A percentile compares a stretch with the other conserved stretches of the same genome.
These are phyloP conservation scores for Psilanteris sp. DNA, from an alignment of 1,140 invertebrate genomes.

Conservation along the genomic window DNA sequence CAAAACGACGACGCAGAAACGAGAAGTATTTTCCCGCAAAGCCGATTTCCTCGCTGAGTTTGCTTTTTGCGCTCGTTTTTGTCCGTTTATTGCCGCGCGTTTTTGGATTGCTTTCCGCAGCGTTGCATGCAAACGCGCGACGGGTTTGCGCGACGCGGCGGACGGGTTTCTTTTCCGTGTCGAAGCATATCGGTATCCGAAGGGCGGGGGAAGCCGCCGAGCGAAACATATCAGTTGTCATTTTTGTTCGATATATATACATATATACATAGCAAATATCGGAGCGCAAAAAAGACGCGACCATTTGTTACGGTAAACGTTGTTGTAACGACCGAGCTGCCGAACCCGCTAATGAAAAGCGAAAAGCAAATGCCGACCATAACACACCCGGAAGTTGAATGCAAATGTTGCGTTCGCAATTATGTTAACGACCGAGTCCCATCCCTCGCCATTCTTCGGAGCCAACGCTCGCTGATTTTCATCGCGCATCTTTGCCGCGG, in stretches of 20 bases:
- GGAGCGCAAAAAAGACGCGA: no score
- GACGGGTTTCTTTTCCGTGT: constrained; percentile 33
- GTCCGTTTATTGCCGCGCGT: background rate
- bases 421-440: constrained; percentile 37
- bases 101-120: constrained; percentile 33
- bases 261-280: no score
- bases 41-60: background rate
- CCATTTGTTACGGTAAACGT: no score
- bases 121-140: constrained; percentile 12
- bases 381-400: constrained; percentile 19
- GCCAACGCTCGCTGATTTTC: constrained; percentile 10
- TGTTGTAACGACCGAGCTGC: no score
- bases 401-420: constrained; percentile 38
- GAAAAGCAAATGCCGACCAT: constrained; percentile 20
- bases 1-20: background rate
- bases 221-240: constrained; percentile 10
- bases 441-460: constrained; percentile 9
- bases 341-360: constrained; percentile 27
- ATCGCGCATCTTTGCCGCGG: constrained; percentile 11
- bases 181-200: constrained; percentile 16
- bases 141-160: constrained; percentile 1
- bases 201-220: constrained; percentile 7
- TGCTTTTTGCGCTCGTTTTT: background rate
- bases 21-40: constrained; percentile 4
- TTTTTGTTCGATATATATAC: no score